Conservation (phyloP, 2,113 vertebrate genomes). For the Pitta sordida region DNA sequence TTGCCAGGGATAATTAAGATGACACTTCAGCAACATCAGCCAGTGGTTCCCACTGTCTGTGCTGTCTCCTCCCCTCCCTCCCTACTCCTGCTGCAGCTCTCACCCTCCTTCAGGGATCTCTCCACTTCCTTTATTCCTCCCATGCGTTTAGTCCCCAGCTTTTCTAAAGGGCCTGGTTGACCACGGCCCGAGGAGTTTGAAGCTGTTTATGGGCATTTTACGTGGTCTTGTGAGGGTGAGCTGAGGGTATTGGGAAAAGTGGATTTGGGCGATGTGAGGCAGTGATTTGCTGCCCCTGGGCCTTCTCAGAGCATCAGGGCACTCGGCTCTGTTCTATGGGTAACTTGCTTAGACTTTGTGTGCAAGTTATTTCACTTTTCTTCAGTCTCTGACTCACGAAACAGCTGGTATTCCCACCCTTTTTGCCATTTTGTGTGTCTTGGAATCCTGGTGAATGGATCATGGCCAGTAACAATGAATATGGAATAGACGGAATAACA, state of each 20-base stretch:
- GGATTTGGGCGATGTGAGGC: not conserved
- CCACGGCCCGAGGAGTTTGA: not conserved
- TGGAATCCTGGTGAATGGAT: not conserved
- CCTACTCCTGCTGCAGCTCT: not conserved
- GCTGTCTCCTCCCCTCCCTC: not conserved
- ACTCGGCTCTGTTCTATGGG: not conserved
- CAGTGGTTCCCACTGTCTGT: not conserved
- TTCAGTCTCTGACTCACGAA: not conserved
- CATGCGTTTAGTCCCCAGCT: not conserved
- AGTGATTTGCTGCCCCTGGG: not conserved
- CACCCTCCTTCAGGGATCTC: not conserved
- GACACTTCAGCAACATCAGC: slow-evolving; percentile 28
- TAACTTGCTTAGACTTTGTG: not conserved
- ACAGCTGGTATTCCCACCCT: not conserved
- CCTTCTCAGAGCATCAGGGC: not conserved
- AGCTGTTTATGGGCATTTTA: not conserved
- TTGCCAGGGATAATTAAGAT: slow-evolving; percentile 56
- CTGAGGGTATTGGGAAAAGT: not conserved
- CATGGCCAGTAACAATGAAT: not conserved
- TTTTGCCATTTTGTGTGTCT: not conserved
- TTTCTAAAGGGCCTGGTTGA: not conserved
- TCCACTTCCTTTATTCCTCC: not conserved
- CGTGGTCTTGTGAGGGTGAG: not conserved
- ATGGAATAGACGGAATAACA: not conserved
- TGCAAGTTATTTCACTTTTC: not conserved